Conservation (phyloP, 2,797 vertebrate species). For the Neosalanx taihuensis region DNA sequence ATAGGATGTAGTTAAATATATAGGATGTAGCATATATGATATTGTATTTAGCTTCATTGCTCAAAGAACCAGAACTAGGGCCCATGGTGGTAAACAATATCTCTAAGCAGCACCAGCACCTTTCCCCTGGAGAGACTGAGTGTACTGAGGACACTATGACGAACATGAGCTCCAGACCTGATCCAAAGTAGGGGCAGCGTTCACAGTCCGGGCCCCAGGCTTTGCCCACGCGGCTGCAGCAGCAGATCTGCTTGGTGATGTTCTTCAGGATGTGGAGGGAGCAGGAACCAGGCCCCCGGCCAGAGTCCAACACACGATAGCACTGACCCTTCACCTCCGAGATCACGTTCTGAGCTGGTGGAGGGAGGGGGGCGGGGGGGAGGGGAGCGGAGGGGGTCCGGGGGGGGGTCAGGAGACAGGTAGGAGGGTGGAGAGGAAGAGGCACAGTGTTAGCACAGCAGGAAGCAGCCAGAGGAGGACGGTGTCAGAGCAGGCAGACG, state of each 20-base stretch:
- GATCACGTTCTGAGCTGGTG: slow-evolving; percentile 83
- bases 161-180: slow-evolving; percentile 73
- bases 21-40: too few relatives aligned
- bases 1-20: too few relatives aligned
- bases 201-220: slow-evolving; percentile 89
- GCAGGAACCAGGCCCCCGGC: slow-evolving; percentile 70
- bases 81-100: too few relatives aligned
- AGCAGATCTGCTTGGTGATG: slow-evolving; percentile 98
- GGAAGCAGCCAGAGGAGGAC: neutral
- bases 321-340: slow-evolving; percentile 87
- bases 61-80: too few relatives aligned
- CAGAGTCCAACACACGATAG: slow-evolving; percentile 76
- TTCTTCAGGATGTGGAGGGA: slow-evolving; percentile 83
- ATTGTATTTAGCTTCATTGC: too few relatives aligned
- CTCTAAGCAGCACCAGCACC: too few relatives aligned
- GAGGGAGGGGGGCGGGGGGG: neutral
- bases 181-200: slow-evolving; percentile 84
- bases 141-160: too few relatives aligned
- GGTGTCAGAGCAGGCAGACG: slow-evolving; percentile 16
- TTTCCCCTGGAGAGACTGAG: too few relatives aligned
- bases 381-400: neutral
- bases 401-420: too few relatives aligned
- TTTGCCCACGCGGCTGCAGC: slow-evolving; percentile 95
- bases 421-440: neutral
- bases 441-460: neutral